phyloP scores from a whole-genome alignment of 2,113 vertebrate species.

The Rissa tridactyla region DNA sequence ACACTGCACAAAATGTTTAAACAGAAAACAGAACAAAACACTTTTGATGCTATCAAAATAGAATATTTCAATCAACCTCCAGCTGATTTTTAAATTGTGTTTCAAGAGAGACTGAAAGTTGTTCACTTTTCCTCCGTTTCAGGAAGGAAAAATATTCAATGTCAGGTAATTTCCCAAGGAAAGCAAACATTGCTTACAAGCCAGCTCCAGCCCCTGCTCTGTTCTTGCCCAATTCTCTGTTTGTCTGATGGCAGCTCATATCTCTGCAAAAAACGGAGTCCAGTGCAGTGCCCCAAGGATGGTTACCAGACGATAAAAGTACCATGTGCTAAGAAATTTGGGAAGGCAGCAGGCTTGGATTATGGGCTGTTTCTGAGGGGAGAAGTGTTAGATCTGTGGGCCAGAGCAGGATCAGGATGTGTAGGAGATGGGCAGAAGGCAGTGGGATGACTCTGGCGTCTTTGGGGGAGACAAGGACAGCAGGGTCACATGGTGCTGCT shows the following conservation, averaged over 20 bases:
- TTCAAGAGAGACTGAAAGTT: not conserved
- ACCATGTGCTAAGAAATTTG: not conserved
- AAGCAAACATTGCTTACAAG: not conserved
- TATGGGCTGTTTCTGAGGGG: not conserved
- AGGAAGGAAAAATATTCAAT: not conserved
- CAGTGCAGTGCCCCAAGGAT: not conserved
- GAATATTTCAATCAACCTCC: not conserved
- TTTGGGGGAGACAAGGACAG: not conserved
- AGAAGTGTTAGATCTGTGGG: not conserved
- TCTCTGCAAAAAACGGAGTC: not conserved
- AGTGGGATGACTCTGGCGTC: not conserved
- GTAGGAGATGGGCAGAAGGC: not conserved
- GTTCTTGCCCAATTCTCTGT: not conserved
- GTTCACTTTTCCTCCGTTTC: constrained; percentile 5
- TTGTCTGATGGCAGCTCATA: not conserved
- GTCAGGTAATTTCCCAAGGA: not conserved
- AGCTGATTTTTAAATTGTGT: not conserved
- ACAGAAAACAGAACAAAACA: not conserved
- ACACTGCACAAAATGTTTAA: not conserved
- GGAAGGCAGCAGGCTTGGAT: not conserved
- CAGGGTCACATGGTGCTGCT: not conserved
- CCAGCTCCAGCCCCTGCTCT: not conserved
- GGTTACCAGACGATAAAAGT: not conserved
- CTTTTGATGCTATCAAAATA: not conserved
- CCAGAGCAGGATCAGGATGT: not conserved